Evolutionary conservation across 2,113 vertebrate species (phyloP), one percentile per base, ranked within the genome.

Genomic region (Procapra przewalskii): DNA sequence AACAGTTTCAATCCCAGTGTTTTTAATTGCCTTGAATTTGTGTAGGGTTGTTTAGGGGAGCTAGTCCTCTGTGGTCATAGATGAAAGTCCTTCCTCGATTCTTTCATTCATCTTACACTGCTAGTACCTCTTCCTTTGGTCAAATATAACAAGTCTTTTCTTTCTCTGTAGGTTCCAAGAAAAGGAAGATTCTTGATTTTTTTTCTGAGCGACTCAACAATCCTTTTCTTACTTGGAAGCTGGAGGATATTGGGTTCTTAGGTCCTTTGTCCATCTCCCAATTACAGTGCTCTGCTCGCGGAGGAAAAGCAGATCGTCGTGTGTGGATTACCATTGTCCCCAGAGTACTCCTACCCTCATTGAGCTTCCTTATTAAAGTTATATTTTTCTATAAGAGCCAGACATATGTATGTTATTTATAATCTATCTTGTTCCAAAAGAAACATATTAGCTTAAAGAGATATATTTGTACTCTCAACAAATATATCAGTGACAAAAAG

Each of bases 131-230:
- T 91, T 83, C 54, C 13, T 95, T 62, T 91, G 71, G 3, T 87
- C 57, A 75, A 97, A 79, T 96, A 40, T 98, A 92, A 96, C n/a
- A 40, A 95, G 40, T 62, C 71, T 3, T 94, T 93, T 95, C 57
- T 92, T 96, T 91, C 45, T 83, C 93, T 97, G 5, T 98, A 99
- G 99, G 95, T 99, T 98, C 96, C 99, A 99, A 96, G 99, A 99
- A 92, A 99, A 99, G 90, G 99, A 99, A 96, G 99, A 99, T 94
- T 99, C 99, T 31, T 99, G 98, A 99, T 96, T 77, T 71, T 71
- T 91, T 60, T 84, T n/a, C 71, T 86, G 54, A 71, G 55, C 2
- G 3, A 64, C 83, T 90, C 82, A 29, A 45, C 60, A 36, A 5
- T 31, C 64, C 27, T 4, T 54, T 29, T 64, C 13, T 88, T 90